Percentiles rank a stretch among this genome's conserved stretches.
Conservation (phyloP, 2,113 vertebrate genomes). For the Dolichotis patagonum region DNA sequence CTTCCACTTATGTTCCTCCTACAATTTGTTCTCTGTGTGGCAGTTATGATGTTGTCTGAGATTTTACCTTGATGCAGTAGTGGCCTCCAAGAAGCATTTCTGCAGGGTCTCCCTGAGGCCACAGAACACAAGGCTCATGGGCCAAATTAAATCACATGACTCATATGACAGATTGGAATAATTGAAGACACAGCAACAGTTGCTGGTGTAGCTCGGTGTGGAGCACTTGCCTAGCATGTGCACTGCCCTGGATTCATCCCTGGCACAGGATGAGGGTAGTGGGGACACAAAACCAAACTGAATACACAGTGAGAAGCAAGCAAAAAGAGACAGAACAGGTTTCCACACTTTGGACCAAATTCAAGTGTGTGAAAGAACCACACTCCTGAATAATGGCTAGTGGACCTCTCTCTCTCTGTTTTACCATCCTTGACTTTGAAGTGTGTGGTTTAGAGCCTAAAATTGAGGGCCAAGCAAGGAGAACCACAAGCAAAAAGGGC, state of each 20-base stretch:
- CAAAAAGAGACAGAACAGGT: neutral
- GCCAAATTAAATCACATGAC: slow-evolving; percentile 33
- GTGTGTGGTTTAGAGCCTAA: slow-evolving; percentile 11
- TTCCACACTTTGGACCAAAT: neutral
- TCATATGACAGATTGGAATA: neutral
- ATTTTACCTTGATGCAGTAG: neutral
- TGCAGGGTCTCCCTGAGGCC: neutral
- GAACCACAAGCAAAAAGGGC: neutral
- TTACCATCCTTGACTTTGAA: neutral
- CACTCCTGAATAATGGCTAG: neutral
- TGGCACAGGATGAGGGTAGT: neutral
- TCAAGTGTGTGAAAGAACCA: neutral
- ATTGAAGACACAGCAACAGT: neutral
- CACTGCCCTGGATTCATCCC: neutral
- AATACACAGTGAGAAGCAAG: neutral
- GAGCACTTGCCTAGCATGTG: neutral
- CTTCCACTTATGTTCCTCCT: neutral
- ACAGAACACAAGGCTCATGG: slow-evolving; percentile 27
- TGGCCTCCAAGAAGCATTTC: neutral
- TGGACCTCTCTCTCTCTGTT: neutral
- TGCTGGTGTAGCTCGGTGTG: neutral
- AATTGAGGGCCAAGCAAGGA: slow-evolving; percentile 4
- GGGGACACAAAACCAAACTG: neutral
- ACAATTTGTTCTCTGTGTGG: neutral
- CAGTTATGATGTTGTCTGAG: neutral